Evolutionary conservation across 1,140 invertebrate species (phyloP).

Genomic region (Euura saliciscinereae): DNA sequence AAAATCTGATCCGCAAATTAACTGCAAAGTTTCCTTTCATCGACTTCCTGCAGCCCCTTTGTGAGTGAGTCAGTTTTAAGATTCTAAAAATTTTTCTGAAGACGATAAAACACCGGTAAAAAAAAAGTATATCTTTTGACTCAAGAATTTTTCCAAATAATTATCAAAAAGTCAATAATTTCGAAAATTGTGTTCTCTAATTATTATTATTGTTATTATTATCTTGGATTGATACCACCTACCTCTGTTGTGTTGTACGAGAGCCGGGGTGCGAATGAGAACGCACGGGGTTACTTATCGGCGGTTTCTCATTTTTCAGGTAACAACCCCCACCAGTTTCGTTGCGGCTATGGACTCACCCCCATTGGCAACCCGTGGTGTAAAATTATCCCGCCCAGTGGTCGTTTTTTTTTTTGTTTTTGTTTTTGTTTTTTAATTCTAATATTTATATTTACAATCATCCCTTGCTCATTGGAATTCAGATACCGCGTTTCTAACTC

Average conservation of each 20-base stretch:
- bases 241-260: neutral
- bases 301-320: conserved; percentile 24
- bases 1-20: neutral
- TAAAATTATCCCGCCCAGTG: neutral
- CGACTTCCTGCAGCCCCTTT: no score
- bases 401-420: neutral
- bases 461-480: neutral
- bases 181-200: no score
- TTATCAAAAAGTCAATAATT: no score
- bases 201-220: no score
- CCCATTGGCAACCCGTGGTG: neutral
- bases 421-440: neutral
- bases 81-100: no score
- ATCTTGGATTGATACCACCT: neutral
- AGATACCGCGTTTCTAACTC: no score
- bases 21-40: no score
- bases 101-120: no score
- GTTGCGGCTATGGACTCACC: neutral
- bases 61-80: no score
- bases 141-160: no score
- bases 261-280: conserved; percentile 28
- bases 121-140: no score
- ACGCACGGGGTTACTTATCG: conserved; percentile 23
- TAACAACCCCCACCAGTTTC: conserved; percentile 29
- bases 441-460: conserved; percentile 2